Evolutionary conservation across 2,113 vertebrate genomes (phyloP).

Genomic region (Catharus minimus): DNA sequence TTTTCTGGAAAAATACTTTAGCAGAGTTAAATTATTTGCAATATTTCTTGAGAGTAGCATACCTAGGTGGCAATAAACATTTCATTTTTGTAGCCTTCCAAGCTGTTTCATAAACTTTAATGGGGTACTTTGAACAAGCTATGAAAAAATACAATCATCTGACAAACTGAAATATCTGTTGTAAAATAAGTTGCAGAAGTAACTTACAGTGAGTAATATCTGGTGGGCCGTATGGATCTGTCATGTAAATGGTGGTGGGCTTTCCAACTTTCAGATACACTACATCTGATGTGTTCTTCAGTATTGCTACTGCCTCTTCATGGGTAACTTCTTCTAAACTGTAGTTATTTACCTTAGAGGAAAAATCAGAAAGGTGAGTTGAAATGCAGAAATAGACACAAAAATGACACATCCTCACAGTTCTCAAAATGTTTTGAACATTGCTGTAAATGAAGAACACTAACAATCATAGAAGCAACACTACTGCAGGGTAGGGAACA

Average conservation of each 20-base stretch:
- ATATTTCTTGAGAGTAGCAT: neutral
- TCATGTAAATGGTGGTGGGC: conserved; percentile 93
- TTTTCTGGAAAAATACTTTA: neutral
- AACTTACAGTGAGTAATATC: conserved; percentile 96
- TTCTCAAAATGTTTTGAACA: neutral
- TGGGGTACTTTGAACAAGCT: neutral
- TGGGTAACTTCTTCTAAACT: conserved; percentile 96
- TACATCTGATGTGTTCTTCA: conserved; percentile 96
- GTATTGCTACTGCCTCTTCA: conserved; percentile 93
- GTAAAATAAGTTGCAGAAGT: neutral
- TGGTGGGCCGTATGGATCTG: conserved; percentile 93
- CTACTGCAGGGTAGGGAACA: neutral
- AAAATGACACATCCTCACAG: neutral
- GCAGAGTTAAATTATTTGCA: neutral
- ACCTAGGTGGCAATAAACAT: neutral
- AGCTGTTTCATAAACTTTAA: neutral
- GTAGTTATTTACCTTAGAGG: conserved; percentile 91
- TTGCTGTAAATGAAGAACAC: neutral
- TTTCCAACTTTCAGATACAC: conserved; percentile 97
- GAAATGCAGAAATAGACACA: neutral
- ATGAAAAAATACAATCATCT: neutral
- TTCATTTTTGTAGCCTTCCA: neutral
- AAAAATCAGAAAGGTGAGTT: conserved; percentile 4
- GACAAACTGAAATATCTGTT: neutral
- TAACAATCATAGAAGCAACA: neutral